Evolutionary conservation across 2,888 invertebrate species (phyloP), one percentile per base, ranked within the genome.

Genomic region (Bombylius discolor): DNA sequence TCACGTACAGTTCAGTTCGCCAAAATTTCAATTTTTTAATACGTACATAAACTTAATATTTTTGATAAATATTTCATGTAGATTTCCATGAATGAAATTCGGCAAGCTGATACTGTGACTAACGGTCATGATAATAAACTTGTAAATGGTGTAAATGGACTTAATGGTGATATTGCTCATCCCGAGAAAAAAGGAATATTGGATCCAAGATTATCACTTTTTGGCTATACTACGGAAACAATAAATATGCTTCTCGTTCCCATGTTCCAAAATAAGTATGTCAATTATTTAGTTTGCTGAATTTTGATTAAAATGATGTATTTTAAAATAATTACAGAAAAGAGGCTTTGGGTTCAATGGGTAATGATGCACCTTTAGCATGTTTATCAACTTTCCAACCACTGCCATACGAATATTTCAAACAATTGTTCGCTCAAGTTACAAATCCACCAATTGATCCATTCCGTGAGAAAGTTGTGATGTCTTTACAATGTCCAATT

Each of bases 361-460:
- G 99, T 58, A 99, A 99, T 73, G 99, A 99, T 76, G 91, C 92
- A 0, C 98, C 99, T 0, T 76, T 99, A 63, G 99, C 99, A 9
- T 99, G 99, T 67, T 81, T 99, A 34, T 99, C 98, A 1, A 81
- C 84, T 70, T 97, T 92, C 77, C 91, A 96, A 70, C 99, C 99
- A 9, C 78, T 97, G 57, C 81, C 92, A 3, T 99, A 96, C 73
- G 93, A 93, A 64, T 99, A 99, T 75, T 99, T 99, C 79, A 98
- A 99, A 71, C 99, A 99, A 71, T 79, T 98, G 49, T 99, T 99
- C 76, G 99, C 99, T 44, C 99, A 99, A 80, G 93, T 96, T 64
- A 99, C 99, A 65, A 99, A 99, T 78, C 99, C 99, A 6, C 99
- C 99, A 5, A 98, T 99, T 64, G 99, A 99, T 79, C 99, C 99